Base-by-base conservation (phyloP, 2,797 vertebrate species). In the Silurus aristotelis region DNA sequence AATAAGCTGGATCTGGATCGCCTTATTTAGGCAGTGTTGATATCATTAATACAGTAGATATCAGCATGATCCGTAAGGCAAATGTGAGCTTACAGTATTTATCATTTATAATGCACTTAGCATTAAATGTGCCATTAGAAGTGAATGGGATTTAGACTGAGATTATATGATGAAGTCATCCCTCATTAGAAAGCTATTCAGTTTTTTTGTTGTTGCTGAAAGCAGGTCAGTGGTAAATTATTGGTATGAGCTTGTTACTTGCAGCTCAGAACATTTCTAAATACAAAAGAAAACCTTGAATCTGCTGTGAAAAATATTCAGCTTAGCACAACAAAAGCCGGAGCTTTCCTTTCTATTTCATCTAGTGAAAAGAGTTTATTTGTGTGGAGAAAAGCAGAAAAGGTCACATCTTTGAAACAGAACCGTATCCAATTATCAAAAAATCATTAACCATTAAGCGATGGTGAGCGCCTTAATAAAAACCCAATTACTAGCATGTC, bases 321-420 rank as follows among this genome's bases (percentile, higher is more conserved):
- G 31, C 6, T 63, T 13, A 61, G 76, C 38, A 38, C 38, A 38
- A 38, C 38, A 38, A 38, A 38, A 38, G 38, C 38, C 38, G 1
- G 38, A 61, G 31, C 56, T 63, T 46, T 79, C 6, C 38, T 80
- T 43, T 64, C 38, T 25, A 64, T n/a, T 56, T 25, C 4, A 60
- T 61, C 1, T 43, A 7, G 19, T 20, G 12, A 79, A 63, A 7
- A 7, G 5, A 46, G 31, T 22, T 22, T 19, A 7, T 61, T 78
- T 78, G 27, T 1, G 12, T 79, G 12, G 19, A 31, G 0, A 19
- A 58, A 17, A 15, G 0, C 10, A 19, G 7, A 56, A 79, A 88
- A 89, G 72, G 84, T 87, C 88, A 89, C 73, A 80, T 85, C 58
- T 64, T 83, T 27, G 19, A 55, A 84, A 48, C 85, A 83, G 68